Percentiles rank a stretch among this genome's conserved stretches.
phyloP scores from a whole-genome alignment of 2,888 invertebrate species.

The Himalopsyche kuldschensis region DNA sequence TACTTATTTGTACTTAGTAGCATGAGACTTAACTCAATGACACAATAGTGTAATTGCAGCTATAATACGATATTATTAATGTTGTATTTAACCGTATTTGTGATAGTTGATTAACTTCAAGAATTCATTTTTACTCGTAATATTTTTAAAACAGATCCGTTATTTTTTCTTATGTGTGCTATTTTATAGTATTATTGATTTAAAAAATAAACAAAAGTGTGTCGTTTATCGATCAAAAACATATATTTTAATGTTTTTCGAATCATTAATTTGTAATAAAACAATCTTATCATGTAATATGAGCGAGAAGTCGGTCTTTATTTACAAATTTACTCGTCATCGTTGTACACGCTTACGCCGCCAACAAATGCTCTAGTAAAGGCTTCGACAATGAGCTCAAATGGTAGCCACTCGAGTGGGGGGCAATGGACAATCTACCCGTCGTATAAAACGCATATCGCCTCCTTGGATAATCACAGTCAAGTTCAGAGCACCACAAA shows the following conservation, averaged over 20 bases:
- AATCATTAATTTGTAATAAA: not conserved
- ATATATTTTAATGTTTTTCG: not conserved
- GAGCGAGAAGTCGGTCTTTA: not conserved
- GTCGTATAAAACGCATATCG: slow-evolving; percentile 19
- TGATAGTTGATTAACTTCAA: too few species aligned
- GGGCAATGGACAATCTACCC: not conserved
- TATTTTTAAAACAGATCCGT: too few species aligned
- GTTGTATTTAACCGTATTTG: too few species aligned
- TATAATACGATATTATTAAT: too few species aligned
- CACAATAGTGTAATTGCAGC: too few species aligned
- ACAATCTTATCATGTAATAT: not conserved
- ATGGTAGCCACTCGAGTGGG: not conserved
- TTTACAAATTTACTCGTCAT: not conserved
- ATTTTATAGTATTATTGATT: too few species aligned
- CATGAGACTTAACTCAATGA: too few species aligned
- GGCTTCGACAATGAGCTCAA: not conserved
- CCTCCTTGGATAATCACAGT: slow-evolving; percentile 23
- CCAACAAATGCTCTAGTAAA: not conserved
- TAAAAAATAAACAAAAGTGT: too few species aligned
- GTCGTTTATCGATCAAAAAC: not conserved
- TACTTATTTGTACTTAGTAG: too few species aligned
- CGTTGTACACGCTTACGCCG: not conserved
- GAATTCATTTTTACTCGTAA: too few species aligned
- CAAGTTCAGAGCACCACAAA: slow-evolving; percentile 25
- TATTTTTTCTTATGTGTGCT: too few species aligned